Evolutionary conservation across 2,888 invertebrate species (phyloP).

Genomic region (Ctenicera cuprea): DNA sequence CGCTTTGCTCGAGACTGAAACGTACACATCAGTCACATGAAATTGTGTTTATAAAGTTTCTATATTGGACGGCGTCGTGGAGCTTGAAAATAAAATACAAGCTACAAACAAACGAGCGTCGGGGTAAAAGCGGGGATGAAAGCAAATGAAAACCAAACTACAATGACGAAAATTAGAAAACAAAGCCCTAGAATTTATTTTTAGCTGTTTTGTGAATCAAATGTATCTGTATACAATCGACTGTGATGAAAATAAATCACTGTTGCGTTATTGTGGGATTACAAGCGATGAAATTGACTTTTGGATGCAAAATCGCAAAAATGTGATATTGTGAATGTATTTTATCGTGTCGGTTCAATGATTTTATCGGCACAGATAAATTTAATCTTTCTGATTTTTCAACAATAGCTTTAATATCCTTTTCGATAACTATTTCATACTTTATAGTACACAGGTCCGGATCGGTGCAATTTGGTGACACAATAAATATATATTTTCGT

Average conservation of each 20-base stretch:
- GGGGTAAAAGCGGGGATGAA: neutral
- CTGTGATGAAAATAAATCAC: constrained; percentile 26
- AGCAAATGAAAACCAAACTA: constrained; percentile 6
- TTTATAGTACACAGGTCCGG: too few relatives aligned
- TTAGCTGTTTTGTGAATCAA: constrained; percentile 23
- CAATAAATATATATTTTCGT: too few relatives aligned
- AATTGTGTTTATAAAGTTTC: constrained; percentile 33
- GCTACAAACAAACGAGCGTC: neutral
- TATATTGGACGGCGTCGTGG: constrained; percentile 4
- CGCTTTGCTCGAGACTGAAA: neutral
- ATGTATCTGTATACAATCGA: constrained; percentile 22
- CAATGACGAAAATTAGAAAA: constrained; percentile 17
- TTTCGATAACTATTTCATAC: too few relatives aligned
- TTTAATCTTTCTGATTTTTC: too few relatives aligned
- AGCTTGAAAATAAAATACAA: constrained; percentile 11
- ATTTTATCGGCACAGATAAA: neutral
- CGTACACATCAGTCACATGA: constrained; percentile 24
- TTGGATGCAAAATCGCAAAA: neutral
- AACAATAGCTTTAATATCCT: too few relatives aligned
- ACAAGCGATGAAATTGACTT: constrained; percentile 27
- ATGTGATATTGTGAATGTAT: constrained; percentile 16
- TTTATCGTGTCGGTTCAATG: neutral
- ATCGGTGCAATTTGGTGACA: too few relatives aligned
- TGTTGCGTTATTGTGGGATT: constrained; percentile 16
- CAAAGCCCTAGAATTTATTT: constrained; percentile 21